Evolutionary conservation across 2,888 invertebrate species (phyloP).

Genomic region (Platerodrilus igneus): DNA sequence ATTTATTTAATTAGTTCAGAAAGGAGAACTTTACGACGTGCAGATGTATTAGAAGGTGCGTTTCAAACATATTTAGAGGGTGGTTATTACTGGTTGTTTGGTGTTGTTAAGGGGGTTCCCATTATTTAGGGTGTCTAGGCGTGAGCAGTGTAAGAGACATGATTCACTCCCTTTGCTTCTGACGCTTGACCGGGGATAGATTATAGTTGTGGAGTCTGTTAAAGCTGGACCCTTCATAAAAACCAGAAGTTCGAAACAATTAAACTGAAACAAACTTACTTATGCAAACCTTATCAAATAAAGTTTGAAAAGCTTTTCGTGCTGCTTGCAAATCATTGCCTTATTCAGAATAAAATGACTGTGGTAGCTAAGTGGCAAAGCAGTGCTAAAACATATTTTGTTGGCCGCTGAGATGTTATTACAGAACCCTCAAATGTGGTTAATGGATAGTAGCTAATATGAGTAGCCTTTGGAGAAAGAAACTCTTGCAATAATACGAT

Average conservation of each 20-base stretch:
- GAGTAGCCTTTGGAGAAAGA: background rate
- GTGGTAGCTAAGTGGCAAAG: constrained; percentile 1
- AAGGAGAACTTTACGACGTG: constrained; percentile 14
- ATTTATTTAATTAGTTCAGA: constrained; percentile 15
- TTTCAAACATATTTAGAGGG: constrained; percentile 20
- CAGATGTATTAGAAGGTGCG: constrained; percentile 22
- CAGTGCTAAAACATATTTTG: constrained; percentile 4
- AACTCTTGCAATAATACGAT: constrained; percentile 6
- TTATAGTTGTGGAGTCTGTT: constrained; percentile 6
- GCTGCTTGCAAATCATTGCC: background rate
- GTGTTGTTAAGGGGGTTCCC: constrained; percentile 31
- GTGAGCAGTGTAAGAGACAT: constrained; percentile 30
- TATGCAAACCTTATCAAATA: background rate
- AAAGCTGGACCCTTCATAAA: constrained; percentile 12
- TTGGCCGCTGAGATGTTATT: constrained; percentile 6
- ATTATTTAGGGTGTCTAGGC: constrained; percentile 30
- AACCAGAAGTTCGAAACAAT: constrained; percentile 6
- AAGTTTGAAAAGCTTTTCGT: background rate
- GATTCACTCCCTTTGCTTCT: constrained; percentile 33
- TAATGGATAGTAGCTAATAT: constrained; percentile 13
- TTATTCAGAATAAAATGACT: background rate
- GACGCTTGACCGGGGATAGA: constrained; percentile 20
- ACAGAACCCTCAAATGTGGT: constrained; percentile 1
- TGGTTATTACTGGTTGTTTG: constrained; percentile 26
- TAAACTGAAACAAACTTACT: background rate